Conservation (phyloP, 2,888 invertebrate genomes). For the Hypena proboscidalis region DNA sequence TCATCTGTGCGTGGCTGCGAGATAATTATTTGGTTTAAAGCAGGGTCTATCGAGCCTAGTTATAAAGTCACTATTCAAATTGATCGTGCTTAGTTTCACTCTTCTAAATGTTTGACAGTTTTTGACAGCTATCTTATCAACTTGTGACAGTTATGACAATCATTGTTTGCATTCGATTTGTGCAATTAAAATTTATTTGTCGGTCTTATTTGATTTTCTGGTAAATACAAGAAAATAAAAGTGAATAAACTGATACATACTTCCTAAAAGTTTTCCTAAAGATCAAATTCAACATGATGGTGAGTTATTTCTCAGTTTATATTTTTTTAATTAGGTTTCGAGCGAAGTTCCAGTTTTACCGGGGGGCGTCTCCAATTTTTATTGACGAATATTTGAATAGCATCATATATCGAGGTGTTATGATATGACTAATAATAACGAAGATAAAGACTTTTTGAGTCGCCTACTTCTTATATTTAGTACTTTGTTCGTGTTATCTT, state of each 20-base stretch:
- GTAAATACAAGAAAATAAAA: slow-evolving; percentile 19
- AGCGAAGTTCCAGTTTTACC: slow-evolving; percentile 21
- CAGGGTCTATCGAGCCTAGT: no score
- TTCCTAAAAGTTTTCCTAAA: slow-evolving; percentile 5
- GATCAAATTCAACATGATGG: slow-evolving; percentile 61
- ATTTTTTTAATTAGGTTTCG: not conserved
- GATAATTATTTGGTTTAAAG: no score
- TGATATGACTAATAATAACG: slow-evolving; percentile 23
- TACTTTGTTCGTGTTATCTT: slow-evolving; percentile 7
- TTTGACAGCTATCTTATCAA: not conserved
- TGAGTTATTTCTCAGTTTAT: slow-evolving; percentile 40
- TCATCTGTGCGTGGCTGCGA: no score
- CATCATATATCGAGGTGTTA: slow-evolving; percentile 11
- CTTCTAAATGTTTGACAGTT: no score
- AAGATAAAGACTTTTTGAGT: slow-evolving; percentile 12
- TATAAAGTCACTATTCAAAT: no score
- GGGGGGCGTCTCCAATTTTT: slow-evolving; percentile 60
- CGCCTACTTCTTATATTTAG: slow-evolving; percentile 14
- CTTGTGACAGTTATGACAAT: slow-evolving; percentile 26
- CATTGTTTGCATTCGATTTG: slow-evolving; percentile 15
- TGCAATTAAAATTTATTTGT: slow-evolving; percentile 22
- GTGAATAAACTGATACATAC: slow-evolving; percentile 2
- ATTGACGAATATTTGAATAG: slow-evolving; percentile 18
- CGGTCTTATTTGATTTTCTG: slow-evolving; percentile 21
- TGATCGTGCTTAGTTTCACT: no score